phyloP scores from a whole-genome alignment of 2,113 vertebrate species.

The Bungarus multicinctus region DNA sequence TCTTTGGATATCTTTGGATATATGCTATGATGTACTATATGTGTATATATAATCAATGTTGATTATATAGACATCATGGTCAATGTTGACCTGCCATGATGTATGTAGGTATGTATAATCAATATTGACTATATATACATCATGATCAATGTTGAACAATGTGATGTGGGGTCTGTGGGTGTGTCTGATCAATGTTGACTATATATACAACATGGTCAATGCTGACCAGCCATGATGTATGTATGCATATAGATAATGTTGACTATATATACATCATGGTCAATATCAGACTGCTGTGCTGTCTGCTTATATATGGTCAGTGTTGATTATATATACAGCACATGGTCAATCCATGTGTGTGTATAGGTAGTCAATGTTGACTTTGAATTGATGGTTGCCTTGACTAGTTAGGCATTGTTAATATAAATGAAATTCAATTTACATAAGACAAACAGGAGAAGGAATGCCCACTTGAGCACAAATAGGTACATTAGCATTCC shows the following conservation, averaged over 20 bases:
- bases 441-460: not conserved
- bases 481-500: slow-evolving; percentile 10
- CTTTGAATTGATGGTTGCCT: not conserved
- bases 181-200: not conserved
- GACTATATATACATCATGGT: not conserved
- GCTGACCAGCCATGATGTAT: not conserved
- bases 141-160: not conserved
- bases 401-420: not conserved
- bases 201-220: not conserved
- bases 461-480: not conserved
- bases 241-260: not conserved
- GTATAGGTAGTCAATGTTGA: not conserved
- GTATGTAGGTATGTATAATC: not conserved
- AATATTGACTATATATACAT: not conserved
- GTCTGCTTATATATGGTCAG: not conserved
- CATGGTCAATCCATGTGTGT: not conserved
- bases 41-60: not conserved
- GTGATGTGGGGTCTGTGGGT: not conserved
- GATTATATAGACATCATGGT: not conserved
- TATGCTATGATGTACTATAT: not conserved
- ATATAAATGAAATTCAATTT: slow-evolving; percentile 31
- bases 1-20: not conserved
- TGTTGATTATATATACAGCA: not conserved
- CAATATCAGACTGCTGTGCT: not conserved
- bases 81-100: not conserved